Evolutionary conservation across 2,797 vertebrate genomes (phyloP), one percentile per base, ranked within the genome.

Genomic region (Hypotaenidia philippensis): DNA sequence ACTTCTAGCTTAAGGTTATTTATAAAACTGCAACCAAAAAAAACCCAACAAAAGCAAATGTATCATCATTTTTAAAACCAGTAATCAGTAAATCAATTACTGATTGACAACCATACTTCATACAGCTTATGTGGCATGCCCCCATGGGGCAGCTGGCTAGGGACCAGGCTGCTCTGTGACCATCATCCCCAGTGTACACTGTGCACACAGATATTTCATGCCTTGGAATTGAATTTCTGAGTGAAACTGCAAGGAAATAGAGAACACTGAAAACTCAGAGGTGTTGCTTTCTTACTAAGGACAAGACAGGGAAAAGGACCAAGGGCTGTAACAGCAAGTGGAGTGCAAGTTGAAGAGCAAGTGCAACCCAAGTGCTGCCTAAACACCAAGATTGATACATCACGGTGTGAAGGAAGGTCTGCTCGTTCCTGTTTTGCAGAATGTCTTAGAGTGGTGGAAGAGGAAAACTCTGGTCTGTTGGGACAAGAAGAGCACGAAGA

Each of bases 1-100:
- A 86, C 31, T 94, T 90, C 53, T 53, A 88, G 49, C 11, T 49
- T 53, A 61, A 81, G 21, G 50, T 77, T 83, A 81, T 83, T 57
- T 86, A 45, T 36, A 75, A 63, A 81, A 78, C 22, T 25, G 9
- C 29, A 72, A 71, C 22, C 76, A 68, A 91, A 85, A 5, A 91
- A 44, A 19, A 44, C 9, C 18, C 18, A 75, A 66, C 14, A 71
- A 56, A 70, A 75, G 36, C 9, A 64, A 31, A 17, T 5, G 23
- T 25, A 31, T n/a, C 44, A 20, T 52, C 59, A 72, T 38, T 52
- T 70, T 25, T 40, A 83, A 80, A 71, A 80, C 20, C 15, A 34
- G 20, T 29, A 13, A 81, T 64, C 26, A 64, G 31, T 76, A 83
- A 79, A 75, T 38, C 40, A 49, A 4, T 22, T 52, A 16, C n/a